Evolutionary conservation across 2,797 vertebrate species (phyloP), one percentile per base, ranked within the genome.

Genomic region (Thalassophryne amazonica): DNA sequence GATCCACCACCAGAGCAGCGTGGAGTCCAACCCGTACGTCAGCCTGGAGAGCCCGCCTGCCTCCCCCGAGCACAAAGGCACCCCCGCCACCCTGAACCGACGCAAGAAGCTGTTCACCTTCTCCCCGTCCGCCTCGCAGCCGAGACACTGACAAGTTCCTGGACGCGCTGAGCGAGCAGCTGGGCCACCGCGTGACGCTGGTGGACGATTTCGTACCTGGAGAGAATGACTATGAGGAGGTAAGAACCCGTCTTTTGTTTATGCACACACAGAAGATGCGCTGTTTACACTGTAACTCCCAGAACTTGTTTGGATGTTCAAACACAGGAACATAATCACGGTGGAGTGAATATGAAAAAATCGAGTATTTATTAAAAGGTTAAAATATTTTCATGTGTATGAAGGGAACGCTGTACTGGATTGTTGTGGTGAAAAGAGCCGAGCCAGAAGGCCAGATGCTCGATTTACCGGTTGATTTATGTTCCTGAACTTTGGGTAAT

Each of bases 141-240:
- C 89, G 91, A 0, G 97, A 98, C 84, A 98, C 97, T 0, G 95
- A 98, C 75, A 95, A 94, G 36, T 99, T 98, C 86, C 87, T 98
- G 80, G 94, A 97, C 0, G 93, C 91, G 0, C 88, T 99, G 67
- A 98, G 95, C 0, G 95, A 97, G 82, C 95, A 98, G 88, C 87
- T 99, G 70, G 96, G 96, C 0, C 93, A 97, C 68, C 85, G 90
- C 1, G 91, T 97, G 79, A 91, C 92, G 10, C 86, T 95, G 3
- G 92, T 93, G 66, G 95, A 99, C 0, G 94, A 97, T 29, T 96
- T 94, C n/a, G 76, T 93, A 28, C 93, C 88, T 1, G 93, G 94
- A 0, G 97, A 98, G 81, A 98, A 98, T 0, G 97, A 99, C 82
- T 99, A 99, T 0, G 97, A 99, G 68, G 97, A 99, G 94, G 97